Conservation (phyloP, 2,113 vertebrate genomes). For the Trinectes maculatus region DNA sequence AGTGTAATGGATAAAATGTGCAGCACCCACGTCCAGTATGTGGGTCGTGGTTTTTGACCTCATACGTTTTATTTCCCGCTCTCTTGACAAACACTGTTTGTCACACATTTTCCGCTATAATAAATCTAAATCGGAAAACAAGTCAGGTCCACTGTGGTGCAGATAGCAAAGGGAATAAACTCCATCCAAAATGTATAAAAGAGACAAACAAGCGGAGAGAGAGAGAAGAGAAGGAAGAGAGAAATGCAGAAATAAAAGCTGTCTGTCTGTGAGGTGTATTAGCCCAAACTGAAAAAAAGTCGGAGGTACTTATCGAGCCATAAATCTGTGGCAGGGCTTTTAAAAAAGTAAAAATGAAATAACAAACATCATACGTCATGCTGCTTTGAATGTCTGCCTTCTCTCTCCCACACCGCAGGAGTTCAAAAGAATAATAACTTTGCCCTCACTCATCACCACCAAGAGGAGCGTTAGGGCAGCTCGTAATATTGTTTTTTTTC, state of each 20-base stretch:
- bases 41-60: slow-evolving; percentile 29
- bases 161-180: slow-evolving; percentile 25
- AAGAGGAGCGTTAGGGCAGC: slow-evolving; percentile 83
- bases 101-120: slow-evolving; percentile 12
- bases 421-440: slow-evolving; percentile 86
- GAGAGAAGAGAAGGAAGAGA: slow-evolving; percentile 13
- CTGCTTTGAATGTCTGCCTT: slow-evolving; percentile 83
- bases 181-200: slow-evolving; percentile 28
- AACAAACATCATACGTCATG: slow-evolving; percentile 84
- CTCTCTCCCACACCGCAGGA: slow-evolving; percentile 82
- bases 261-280: slow-evolving; percentile 62
- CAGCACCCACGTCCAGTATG: slow-evolving; percentile 15
- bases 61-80: slow-evolving; percentile 45
- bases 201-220: slow-evolving; percentile 24
- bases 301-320: slow-evolving; percentile 72
- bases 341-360: slow-evolving; percentile 80
- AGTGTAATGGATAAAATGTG: slow-evolving; percentile 34
- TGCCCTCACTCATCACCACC: slow-evolving; percentile 83
- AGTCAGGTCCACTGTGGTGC: slow-evolving; percentile 9
- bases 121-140: slow-evolving; percentile 42
- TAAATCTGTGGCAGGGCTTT: slow-evolving; percentile 80
- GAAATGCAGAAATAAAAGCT: slow-evolving; percentile 10
- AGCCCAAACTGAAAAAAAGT: slow-evolving; percentile 68
- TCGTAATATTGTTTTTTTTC: slow-evolving; percentile 76
- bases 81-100: slow-evolving; percentile 7